Base-by-base conservation (phyloP, 2,888 invertebrate genomes). In the Sialis lutaria region DNA sequence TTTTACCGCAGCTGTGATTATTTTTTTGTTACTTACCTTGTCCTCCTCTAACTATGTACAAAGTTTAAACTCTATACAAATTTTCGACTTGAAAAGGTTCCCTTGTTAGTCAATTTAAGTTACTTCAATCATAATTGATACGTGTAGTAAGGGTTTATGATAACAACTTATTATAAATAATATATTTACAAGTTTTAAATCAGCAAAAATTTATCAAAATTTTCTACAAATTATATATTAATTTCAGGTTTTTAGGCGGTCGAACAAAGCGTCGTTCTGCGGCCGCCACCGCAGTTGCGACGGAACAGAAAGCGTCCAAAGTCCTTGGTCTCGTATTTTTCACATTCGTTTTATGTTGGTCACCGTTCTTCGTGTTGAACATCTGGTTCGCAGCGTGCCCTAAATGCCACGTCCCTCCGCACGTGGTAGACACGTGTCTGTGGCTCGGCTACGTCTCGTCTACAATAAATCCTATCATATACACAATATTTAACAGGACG, bases 241-340 rank as follows among this genome's bases (percentile, higher is more conserved):
- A 50, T 58, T 66, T 8, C 70, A 82, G 82, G 57, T 78, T 83
- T 57, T 64, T 84, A 35, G 77, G 81, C 35, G 80, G 75, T 51
- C 72, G 81, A 51, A 76, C 72, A 54, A 84, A 81, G 58, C 73
- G 79, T 9, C 75, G 80, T 55, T 77, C 79, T 3, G 61, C 83
- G 51, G 80, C 84, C 2, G 82, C 82, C 7, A 85, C 84, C 59
- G 82, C 84, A 0, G 86, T 87, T 2, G 84, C 84, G n/a, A 85
- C 84, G 33, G 92, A 96, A 63, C 92, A 93, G 63, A 95, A 93
- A 61, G 95, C 95, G 2, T 90, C 91, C 47, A 92, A 93, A 67
- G 90, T 88, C 1, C 70, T 93, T 6, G 91, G 91, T 1, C 67
- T 92, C 40, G 91, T 92, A 0, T 93, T 93, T 69, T 88, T 88